Conservation (phyloP, 2,888 invertebrate species). For the Eueremaeus valkanovi region DNA sequence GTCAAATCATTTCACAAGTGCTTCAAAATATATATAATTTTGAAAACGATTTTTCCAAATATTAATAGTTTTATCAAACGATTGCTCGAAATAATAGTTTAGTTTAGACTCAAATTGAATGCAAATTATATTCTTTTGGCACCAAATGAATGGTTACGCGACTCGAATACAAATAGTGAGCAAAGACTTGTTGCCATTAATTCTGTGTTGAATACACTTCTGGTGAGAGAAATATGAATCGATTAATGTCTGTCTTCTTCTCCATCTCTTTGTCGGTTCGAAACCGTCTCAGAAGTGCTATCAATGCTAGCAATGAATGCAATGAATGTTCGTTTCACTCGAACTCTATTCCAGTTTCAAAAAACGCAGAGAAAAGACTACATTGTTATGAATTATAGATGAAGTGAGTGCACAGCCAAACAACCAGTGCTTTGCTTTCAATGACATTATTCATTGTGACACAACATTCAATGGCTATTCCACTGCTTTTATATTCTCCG, state of each 20-base stretch:
- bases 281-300: conserved; percentile 6
- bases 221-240: not conserved
- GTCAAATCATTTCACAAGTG: too few species aligned
- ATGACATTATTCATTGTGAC: conserved; percentile 28
- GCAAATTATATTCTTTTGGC: not conserved
- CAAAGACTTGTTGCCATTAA: conserved; percentile 18
- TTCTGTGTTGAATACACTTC: not conserved
- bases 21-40: too few species aligned
- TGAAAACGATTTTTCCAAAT: too few species aligned
- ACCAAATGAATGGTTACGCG: not conserved
- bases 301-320: conserved; percentile 5
- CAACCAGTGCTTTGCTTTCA: not conserved
- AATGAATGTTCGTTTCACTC: not conserved
- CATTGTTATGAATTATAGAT: conserved; percentile 33
- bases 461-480: not conserved
- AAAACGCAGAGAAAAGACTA: not conserved
- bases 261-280: conserved; percentile 4
- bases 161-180: not conserved
- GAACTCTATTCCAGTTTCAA: not conserved
- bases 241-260: not conserved
- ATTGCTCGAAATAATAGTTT: conserved; percentile 41
- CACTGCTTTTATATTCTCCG: not conserved
- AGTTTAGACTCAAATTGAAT: not conserved
- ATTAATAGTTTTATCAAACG: too few species aligned
- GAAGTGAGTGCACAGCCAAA: not conserved